A percentile compares a stretch with the other conserved stretches of the same genome.
phyloP scores from a whole-genome alignment of 2,797 vertebrate species.

The Pangasius mekongensis region DNA sequence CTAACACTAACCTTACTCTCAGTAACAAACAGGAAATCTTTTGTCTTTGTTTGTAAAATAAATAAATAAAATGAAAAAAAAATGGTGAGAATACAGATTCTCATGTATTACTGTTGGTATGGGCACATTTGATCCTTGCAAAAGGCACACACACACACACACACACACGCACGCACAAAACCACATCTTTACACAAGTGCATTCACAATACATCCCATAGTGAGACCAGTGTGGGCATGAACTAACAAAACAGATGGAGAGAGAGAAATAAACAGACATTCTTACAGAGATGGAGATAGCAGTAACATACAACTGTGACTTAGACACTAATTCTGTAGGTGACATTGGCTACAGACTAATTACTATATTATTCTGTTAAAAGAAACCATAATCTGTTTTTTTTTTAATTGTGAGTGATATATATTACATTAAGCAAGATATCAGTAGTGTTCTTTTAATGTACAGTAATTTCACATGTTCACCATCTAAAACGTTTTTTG shows the following conservation, averaged over 20 bases:
- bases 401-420: not conserved
- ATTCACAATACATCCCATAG: not conserved
- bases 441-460: not conserved
- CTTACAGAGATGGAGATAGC: not conserved
- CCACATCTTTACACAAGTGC: not conserved
- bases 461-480: not conserved
- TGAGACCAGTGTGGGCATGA: not conserved
- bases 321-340: not conserved
- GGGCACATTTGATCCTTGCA: not conserved
- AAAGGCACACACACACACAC: not conserved
- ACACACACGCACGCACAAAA: not conserved
- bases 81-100: not conserved
- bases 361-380: not conserved
- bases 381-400: not conserved
- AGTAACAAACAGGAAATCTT: not conserved
- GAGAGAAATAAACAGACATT: not conserved
- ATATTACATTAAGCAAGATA: not conserved
- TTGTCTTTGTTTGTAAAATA: not conserved
- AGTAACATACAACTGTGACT: not conserved
- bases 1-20: not conserved
- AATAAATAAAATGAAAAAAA: not conserved
- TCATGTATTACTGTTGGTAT: not conserved
- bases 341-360: not conserved
- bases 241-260: not conserved
- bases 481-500: not conserved